Percentiles rank a stretch among this genome's conserved stretches.
Evolutionary conservation across 2,113 vertebrate genomes (phyloP).

Genomic region (Penelope pileata): DNA sequence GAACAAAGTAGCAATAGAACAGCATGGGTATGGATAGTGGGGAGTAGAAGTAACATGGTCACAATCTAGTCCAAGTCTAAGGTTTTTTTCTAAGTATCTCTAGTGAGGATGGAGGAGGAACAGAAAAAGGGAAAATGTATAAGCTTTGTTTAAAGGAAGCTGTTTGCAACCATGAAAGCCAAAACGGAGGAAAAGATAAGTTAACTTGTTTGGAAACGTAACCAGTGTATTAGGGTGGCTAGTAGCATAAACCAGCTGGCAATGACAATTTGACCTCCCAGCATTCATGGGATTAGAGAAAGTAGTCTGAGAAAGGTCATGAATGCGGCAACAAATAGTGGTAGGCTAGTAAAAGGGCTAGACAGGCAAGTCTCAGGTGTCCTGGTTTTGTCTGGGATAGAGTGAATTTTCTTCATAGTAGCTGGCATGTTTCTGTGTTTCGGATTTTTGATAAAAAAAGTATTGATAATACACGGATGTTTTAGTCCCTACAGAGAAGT

Average conservation of each 20-base stretch:
- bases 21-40: fast-evolving
- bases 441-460: background rate
- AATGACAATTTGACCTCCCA: background rate
- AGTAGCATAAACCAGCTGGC: background rate
- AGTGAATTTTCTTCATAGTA: background rate
- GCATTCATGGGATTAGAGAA: background rate
- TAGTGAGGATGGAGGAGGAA: background rate
- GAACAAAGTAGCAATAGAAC: background rate
- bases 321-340: background rate
- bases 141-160: background rate
- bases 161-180: background rate
- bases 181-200: background rate
- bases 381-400: background rate
- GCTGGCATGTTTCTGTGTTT: background rate
- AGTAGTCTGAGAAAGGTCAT: background rate
- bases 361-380: background rate
- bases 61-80: background rate
- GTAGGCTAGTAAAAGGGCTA: background rate
- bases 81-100: background rate
- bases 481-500: background rate
- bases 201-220: background rate
- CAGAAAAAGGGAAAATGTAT: background rate
- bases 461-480: background rate
- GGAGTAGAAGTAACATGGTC: background rate
- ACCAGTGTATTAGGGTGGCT: background rate